Conservation (phyloP, 2,797 vertebrate genomes). For the Spinus pinus region DNA sequence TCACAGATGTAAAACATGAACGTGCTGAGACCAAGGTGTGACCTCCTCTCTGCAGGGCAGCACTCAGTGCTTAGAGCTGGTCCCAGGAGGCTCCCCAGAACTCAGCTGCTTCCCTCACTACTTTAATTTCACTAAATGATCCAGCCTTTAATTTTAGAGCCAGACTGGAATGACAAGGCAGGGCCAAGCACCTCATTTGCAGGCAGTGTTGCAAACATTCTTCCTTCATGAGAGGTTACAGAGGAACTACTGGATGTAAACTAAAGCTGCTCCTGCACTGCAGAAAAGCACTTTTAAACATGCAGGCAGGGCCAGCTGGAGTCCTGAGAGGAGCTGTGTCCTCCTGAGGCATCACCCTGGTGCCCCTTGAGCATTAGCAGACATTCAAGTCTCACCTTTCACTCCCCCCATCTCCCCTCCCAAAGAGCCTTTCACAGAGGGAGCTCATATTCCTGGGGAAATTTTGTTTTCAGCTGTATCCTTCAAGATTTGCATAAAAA, state of each 20-base stretch:
- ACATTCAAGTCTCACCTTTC: not conserved
- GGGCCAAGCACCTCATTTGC: not conserved
- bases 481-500: not conserved
- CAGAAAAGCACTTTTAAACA: not conserved
- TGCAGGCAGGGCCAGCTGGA: not conserved
- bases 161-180: constrained; percentile 18
- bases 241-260: not conserved
- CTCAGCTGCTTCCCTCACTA: not conserved
- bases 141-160: not conserved
- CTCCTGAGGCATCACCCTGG: not conserved
- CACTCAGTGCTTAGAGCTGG: rapidly evolving
- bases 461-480: not conserved
- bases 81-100: not conserved
- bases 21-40: not conserved
- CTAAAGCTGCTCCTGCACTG: not conserved
- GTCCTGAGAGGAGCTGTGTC: not conserved
- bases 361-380: not conserved
- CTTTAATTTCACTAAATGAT: not conserved
- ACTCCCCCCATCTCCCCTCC: not conserved
- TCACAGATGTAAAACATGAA: not conserved
- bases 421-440: not conserved
- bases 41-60: not conserved
- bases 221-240: not conserved
- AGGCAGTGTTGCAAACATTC: not conserved
- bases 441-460: not conserved